Conservation (phyloP, 1,140 invertebrate genomes). For the Leptinotarsa undecemlineata region DNA sequence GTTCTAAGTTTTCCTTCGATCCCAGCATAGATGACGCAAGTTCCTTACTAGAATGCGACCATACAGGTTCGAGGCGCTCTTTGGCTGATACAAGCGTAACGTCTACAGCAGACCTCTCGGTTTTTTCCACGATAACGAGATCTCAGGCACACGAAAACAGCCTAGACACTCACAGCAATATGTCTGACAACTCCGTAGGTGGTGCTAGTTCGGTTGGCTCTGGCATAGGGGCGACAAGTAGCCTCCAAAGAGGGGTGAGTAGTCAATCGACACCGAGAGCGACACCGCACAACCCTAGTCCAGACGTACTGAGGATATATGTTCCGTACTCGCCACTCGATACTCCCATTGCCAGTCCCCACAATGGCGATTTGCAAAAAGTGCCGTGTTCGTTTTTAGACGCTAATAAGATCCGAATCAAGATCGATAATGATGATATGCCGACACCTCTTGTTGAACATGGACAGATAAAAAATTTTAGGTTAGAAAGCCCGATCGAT, state of each 20-base stretch:
- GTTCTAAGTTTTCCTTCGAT: conserved; percentile 71
- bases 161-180: conserved; percentile 73
- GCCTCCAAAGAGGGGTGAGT: conserved; percentile 55
- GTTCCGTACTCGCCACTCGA: conserved; percentile 67
- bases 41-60: conserved; percentile 62
- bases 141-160: conserved; percentile 75
- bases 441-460: conserved; percentile 73
- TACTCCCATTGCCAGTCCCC: conserved; percentile 59
- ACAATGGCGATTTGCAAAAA: conserved; percentile 59
- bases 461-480: conserved; percentile 62
- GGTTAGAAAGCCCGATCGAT: conserved; percentile 57
- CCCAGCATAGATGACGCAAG: conserved; percentile 69
- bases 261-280: conserved; percentile 67
- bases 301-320: conserved; percentile 75
- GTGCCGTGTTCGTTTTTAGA: conserved; percentile 57
- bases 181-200: conserved; percentile 66
- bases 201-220: conserved; percentile 66
- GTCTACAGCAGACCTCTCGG: conserved; percentile 79
- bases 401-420: conserved; percentile 67
- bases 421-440: conserved; percentile 70
- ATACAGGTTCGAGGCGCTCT: conserved; percentile 71
- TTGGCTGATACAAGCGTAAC: conserved; percentile 82
- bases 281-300: conserved; percentile 63
- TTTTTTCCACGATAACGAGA: conserved; percentile 73
- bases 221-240: conserved; percentile 51